Conservation (phyloP, 2,888 invertebrate species). For the Venusia cambrica region DNA sequence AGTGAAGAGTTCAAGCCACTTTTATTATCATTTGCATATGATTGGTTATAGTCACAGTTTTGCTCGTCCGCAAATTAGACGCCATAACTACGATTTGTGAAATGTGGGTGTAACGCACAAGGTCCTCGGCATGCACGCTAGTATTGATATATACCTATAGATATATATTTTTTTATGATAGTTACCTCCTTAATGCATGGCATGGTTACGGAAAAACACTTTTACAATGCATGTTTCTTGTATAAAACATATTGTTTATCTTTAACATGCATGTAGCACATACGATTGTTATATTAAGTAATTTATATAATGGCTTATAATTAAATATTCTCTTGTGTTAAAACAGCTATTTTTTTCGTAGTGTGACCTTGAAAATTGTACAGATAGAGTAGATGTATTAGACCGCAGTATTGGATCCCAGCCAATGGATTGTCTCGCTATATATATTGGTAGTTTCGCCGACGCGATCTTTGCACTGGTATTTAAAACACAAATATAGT, state of each 20-base stretch:
- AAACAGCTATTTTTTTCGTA: slow-evolving; percentile 31
- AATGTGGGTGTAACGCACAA: slow-evolving; percentile 51
- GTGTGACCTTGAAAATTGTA: slow-evolving; percentile 41
- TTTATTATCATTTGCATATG: slow-evolving; percentile 39
- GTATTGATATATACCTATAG: slow-evolving; percentile 22
- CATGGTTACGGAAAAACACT: slow-evolving; percentile 1
- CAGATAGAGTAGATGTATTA: slow-evolving; percentile 34
- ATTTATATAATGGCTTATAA: slow-evolving; percentile 13
- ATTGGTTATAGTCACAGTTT: slow-evolving; percentile 29
- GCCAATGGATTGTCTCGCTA: slow-evolving; percentile 46
- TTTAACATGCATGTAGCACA: slow-evolving; percentile 12
- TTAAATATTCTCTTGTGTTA: slow-evolving; percentile 19
- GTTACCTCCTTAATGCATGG: slow-evolving; percentile 31
- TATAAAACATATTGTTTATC: neutral
- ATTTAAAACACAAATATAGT: slow-evolving; percentile 14
- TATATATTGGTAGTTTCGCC: slow-evolving; percentile 33
- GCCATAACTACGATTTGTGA: slow-evolving; percentile 55
- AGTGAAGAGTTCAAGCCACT: slow-evolving; percentile 44
- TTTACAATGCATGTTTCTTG: slow-evolving; percentile 12
- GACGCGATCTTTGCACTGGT: slow-evolving; percentile 24
- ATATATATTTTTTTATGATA: slow-evolving; percentile 4
- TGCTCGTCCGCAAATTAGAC: slow-evolving; percentile 50
- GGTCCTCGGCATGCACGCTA: slow-evolving; percentile 50
- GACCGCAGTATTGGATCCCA: slow-evolving; percentile 46
- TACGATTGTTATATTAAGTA: slow-evolving; percentile 6